Evolutionary conservation across 2,113 vertebrate species (phyloP), one percentile per base, ranked within the genome.

Genomic region (Leptobrachium leishanense): DNA sequence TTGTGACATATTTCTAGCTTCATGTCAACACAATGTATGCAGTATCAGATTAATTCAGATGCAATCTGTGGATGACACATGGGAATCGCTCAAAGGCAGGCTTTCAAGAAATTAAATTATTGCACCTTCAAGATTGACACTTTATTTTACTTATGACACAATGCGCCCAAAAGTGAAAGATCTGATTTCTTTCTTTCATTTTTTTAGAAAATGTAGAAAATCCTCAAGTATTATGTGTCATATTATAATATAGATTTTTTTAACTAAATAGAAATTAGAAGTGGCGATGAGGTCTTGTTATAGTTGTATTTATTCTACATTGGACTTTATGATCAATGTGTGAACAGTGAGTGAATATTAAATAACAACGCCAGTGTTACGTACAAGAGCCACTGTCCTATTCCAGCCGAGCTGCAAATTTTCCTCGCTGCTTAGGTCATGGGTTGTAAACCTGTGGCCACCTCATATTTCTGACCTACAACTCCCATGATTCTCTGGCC

Each of bases 1-100:
- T 86, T 87, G 84, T 84, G 82, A 88, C 75, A 84, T 77, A 85
- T 86, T 87, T 77, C 84, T 82, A 87, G 87, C 79, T 69, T 15
- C 86, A 82, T 87, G 81, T 85, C 87, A 86, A 82, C 75, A 84
- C 88, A 83, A 86, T 84, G 81, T 74, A 71, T 85, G 71, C 15
- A 15, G 62, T 86, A 83, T 89, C 82, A 86, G 74, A 89, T 85
- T 84, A 85, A 84, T 82, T 85, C 83, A 67, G 84, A 54, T 39
- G 68, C 85, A 81, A 87, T 87, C 84, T 72, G 82, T 83, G 79
- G 74, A 75, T 84, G 86, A 87, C 87, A 87, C 13, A 66, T 72
- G 69, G 72, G 78, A 86, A 88, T 79, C 87, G 79, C 83, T 87
- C 15, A 76, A 77, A 88, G 83, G 63, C 76, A 86, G 77, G 75